Conservation (phyloP, 2,888 invertebrate genomes). For the Troides oblongomaculatus region DNA sequence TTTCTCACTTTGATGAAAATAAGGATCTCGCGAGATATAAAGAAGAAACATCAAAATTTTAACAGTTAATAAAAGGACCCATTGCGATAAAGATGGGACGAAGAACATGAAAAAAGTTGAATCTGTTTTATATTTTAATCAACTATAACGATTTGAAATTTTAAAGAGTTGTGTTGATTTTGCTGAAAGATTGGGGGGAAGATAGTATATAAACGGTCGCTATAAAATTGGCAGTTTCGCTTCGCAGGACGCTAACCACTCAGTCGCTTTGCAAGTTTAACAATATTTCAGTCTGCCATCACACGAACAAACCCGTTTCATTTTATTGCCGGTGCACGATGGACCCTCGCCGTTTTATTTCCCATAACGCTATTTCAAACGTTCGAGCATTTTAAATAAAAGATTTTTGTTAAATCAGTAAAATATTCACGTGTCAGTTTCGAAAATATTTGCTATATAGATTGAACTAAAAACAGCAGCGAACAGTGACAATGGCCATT, state of each 20-base stretch:
- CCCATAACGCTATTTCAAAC: conserved; percentile 49
- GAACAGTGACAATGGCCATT: conserved; percentile 14
- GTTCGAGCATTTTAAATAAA: conserved; percentile 39
- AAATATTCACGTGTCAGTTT: conserved; percentile 30
- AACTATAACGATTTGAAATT: not conserved
- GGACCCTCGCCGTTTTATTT: conserved; percentile 56
- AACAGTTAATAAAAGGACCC: too few species aligned
- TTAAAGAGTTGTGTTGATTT: conserved; percentile 10
- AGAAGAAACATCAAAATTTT: too few species aligned
- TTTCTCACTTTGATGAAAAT: too few species aligned
- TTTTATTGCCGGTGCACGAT: conserved; percentile 58
- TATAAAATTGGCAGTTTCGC: conserved; percentile 42
- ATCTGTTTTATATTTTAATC: not conserved
- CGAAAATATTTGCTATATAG: conserved; percentile 25
- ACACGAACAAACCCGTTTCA: conserved; percentile 53
- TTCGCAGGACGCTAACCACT: conserved; percentile 46
- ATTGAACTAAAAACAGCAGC: conserved; percentile 12
- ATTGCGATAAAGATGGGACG: too few species aligned
- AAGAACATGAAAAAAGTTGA: not conserved
- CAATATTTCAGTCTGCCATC: conserved; percentile 65
- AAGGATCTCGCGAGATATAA: too few species aligned
- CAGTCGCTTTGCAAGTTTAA: conserved; percentile 70
- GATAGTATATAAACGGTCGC: conserved; percentile 36
- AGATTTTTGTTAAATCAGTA: conserved; percentile 32
- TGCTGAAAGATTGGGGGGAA: conserved; percentile 23